phyloP scores from a whole-genome alignment of 2,888 invertebrate genomes.

The Cremastinae sp. region DNA sequence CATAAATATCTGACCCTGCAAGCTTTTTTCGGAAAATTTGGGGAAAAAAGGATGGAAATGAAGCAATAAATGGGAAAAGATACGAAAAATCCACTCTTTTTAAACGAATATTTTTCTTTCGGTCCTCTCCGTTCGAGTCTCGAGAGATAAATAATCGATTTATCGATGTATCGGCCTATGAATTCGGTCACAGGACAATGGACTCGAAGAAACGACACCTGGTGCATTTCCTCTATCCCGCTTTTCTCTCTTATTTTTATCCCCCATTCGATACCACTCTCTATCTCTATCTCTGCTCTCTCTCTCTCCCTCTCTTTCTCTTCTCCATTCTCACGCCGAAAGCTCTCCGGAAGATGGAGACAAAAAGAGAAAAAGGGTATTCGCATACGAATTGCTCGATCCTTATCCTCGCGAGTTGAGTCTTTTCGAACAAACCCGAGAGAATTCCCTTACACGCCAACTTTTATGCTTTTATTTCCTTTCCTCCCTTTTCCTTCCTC shows the following conservation, averaged over 20 bases:
- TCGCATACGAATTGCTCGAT: slow-evolving; percentile 62
- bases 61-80: background rate
- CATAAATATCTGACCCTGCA: slow-evolving; percentile 5
- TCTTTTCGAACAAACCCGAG: slow-evolving; percentile 32
- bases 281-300: background rate
- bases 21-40: slow-evolving; percentile 16
- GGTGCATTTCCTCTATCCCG: slow-evolving; percentile 36
- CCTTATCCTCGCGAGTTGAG: slow-evolving; percentile 36
- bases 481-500: background rate
- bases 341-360: background rate
- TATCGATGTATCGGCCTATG: slow-evolving; percentile 17
- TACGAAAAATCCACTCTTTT: slow-evolving; percentile 6
- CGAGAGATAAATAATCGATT: slow-evolving; percentile 1
- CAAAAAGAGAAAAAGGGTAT: slow-evolving; percentile 42
- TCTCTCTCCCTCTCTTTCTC: slow-evolving; percentile 13
- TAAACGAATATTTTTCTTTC: slow-evolving; percentile 7
- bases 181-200: slow-evolving; percentile 39
- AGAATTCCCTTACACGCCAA: background rate
- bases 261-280: background rate
- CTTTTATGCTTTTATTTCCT: slow-evolving; percentile 22
- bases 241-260: no score
- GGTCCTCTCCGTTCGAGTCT: slow-evolving; percentile 9
- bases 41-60: slow-evolving; percentile 1
- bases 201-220: slow-evolving; percentile 32
- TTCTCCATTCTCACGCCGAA: slow-evolving; percentile 18